Base-by-base conservation (phyloP, 1,140 invertebrate genomes). In the Physella acuta region DNA sequence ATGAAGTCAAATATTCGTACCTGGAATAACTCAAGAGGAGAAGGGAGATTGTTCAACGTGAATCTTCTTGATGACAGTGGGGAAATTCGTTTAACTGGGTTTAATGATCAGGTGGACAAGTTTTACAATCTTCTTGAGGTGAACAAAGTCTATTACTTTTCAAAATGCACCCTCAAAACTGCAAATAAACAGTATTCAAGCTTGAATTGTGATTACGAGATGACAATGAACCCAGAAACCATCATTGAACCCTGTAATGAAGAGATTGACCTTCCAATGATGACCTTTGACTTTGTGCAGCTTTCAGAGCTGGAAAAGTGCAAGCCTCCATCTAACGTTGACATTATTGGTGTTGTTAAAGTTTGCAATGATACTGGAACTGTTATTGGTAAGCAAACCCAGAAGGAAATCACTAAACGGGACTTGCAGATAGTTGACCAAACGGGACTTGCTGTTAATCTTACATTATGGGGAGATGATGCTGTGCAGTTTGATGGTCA, bases 191-290 rank as follows among this genome's bases (percentile, higher is more conserved):
- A 94, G 78, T 99, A 90, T 79, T 89, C 88, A 20, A 89, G 85
- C 52, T 81, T 97, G 16, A 93, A 94, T 58, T 95, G 98, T 84
- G 94, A 98, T 81, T 99, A 98, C 81, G 97, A 99, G 81, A 92
- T 99, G 90, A 92, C 92, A 0, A 90, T 99, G 75, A 90, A 86
- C n/a, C 84, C 86, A 26, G 93, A 97, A 37, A 92, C 93, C 0
- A 70, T 71, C 0, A 81, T 86, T 62, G 78, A 82, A 56, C 73
- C 75, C 3, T 85, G 81, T 73, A 80, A 90, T 68, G 90, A 90
- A 14, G 88, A 90, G 53, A 78, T 81, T 24, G 82, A 87, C 17
- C 89, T 97, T 76, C 95, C 95, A 1, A 87, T 87, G 31, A 86
- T 95, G n/a, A 88, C 90, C 52, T 98, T 90, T 81, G 89, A 95